A percentile compares a stretch with the other conserved stretches of the same genome.
Evolutionary conservation across 2,797 vertebrate species (phyloP).

Genomic region (Eulemur coronatus): DNA sequence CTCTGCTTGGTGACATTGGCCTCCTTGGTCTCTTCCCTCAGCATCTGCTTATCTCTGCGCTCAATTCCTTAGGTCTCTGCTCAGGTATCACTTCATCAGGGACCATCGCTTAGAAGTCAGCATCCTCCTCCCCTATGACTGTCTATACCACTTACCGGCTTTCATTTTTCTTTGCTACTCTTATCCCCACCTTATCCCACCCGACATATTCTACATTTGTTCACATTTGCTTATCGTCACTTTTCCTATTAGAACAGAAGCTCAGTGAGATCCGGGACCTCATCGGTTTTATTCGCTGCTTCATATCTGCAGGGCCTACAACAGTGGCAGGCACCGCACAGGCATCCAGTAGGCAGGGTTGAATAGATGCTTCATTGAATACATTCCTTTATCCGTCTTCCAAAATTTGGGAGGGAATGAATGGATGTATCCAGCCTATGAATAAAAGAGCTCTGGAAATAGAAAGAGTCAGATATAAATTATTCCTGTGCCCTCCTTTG

Average conservation of each 20-base stretch:
- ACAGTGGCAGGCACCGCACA: fast-evolving
- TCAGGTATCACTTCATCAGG: neutral
- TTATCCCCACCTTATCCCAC: neutral
- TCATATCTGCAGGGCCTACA: neutral
- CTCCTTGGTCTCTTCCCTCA: neutral
- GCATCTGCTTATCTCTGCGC: neutral
- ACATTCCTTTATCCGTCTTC: slow-evolving; percentile 11
- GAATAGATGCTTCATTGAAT: neutral
- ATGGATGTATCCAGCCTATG: neutral
- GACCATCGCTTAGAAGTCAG: neutral
- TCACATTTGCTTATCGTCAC: neutral
- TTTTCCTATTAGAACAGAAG: neutral
- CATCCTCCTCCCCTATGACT: neutral
- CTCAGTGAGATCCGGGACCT: neutral
- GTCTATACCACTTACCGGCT: neutral
- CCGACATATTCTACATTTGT: neutral
- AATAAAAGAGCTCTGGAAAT: neutral
- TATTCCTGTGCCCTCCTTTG: neutral
- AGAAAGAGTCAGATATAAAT: neutral
- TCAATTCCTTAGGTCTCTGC: neutral
- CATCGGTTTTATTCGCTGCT: neutral
- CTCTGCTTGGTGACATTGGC: neutral
- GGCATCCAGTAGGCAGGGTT: neutral
- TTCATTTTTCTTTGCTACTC: neutral
- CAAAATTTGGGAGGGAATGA: neutral